A percentile compares a stretch with the other conserved stretches of the same genome.
These are phyloP conservation scores for Dryococelus australis DNA, from an alignment of 2,888 invertebrate genomes.

Conservation along the genomic window DNA sequence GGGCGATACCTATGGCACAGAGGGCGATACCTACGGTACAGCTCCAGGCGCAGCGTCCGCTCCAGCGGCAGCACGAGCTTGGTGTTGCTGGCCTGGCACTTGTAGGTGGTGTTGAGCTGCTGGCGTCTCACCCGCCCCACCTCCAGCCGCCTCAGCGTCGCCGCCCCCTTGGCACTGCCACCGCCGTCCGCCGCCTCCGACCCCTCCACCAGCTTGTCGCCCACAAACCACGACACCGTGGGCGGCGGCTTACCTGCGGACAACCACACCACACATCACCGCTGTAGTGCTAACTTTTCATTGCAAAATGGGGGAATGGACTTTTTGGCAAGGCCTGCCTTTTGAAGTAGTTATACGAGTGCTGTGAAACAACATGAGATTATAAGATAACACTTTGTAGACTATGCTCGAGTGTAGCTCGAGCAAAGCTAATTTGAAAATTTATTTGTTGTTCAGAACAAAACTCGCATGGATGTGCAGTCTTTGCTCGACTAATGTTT, in stretches of 20 bases:
- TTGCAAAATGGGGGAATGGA: no score
- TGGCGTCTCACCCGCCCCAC: conserved; percentile 76
- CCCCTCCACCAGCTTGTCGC: conserved; percentile 74
- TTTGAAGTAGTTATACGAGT: no score
- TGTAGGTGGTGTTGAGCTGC: conserved; percentile 85
- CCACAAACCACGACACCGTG: conserved; percentile 84
- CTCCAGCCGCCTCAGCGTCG: conserved; percentile 80
- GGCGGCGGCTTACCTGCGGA: conserved; percentile 80
- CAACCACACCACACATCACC: conserved; percentile 28
- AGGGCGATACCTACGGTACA: conserved; percentile 76
- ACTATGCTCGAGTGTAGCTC: no score
- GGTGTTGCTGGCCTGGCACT: conserved; percentile 87
- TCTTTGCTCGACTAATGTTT: no score
- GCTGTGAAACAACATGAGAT: no score
- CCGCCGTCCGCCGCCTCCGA: conserved; percentile 67
- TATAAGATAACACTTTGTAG: no score
- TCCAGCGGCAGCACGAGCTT: conserved; percentile 85
- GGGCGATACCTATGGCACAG: no score
- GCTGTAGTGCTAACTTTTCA: background rate
- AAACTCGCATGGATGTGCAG: no score
- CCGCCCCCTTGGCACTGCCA: conserved; percentile 69
- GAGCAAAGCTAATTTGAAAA: no score
- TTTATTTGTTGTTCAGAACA: no score
- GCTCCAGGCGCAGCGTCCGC: conserved; percentile 81
- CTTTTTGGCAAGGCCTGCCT: no score